Base-by-base conservation (phyloP, 2,113 vertebrate species). In the Ammodytes dubius region DNA sequence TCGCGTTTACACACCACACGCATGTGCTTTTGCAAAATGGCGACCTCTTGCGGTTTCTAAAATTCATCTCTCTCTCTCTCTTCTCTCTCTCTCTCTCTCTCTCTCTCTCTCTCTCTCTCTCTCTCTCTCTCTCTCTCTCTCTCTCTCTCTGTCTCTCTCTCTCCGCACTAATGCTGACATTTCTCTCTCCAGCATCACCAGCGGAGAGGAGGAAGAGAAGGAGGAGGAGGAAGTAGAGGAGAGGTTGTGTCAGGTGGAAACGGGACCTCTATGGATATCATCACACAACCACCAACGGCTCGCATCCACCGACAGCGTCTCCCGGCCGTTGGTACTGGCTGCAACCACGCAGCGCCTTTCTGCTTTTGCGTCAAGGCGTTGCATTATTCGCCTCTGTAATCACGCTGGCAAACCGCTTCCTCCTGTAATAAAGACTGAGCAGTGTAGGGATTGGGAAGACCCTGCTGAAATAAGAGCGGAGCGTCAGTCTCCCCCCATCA, bases 101-200 rank as follows among this genome's bases (percentile, higher is more conserved):
- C 56, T 11, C 70, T 14, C 43, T 7, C 37, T 27, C 58, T 7
- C 77, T 13, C 76, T 17, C 46, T 7, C 37, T 19, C 43, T 14
- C 56, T 14, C 65, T 8, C 72, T 17, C 63, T 64, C 59, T 57
- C 17, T 7, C 37, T 66, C 45, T 11, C 56, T 9, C 80, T 37
- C 57, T 9, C 50, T 13, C 66, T 49, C n/a, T 50, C 77, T 70
- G 68, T 6, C 70, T 58, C 72, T 42, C 68, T 17, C 82, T 74
- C 82, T 49, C 88, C 70, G 84, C 92, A 92, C 89, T 87, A 87
- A 93, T 93, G 93, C 92, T 91, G 89, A 79, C 86, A 85, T 92
- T 94, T 91, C 90, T 88, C 90, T 88, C 84, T 85, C 84, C 91
- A 88, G 90, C 86, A 84, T 84, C 88, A 88, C 64, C 88, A 90